These are phyloP conservation scores for Dryadula phaetusa DNA, from an alignment of 2,888 invertebrate species.

Conservation along the genomic window DNA sequence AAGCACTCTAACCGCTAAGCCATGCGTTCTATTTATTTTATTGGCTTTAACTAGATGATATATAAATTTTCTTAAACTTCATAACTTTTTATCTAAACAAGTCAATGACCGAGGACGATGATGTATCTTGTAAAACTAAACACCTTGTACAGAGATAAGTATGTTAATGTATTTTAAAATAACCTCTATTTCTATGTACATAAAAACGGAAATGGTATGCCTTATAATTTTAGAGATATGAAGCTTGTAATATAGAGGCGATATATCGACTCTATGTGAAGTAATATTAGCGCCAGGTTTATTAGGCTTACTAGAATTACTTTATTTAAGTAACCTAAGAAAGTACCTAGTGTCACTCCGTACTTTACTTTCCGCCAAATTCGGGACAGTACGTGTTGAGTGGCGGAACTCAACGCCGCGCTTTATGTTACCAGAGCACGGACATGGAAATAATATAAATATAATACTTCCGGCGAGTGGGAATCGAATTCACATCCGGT, in stretches of 20 bases:
- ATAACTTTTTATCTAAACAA: slow-evolving; percentile 31
- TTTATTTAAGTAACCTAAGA: too few species aligned
- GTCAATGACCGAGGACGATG: slow-evolving; percentile 51
- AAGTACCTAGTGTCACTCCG: too few species aligned
- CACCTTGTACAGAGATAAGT: slow-evolving; percentile 30
- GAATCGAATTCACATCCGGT: neutral
- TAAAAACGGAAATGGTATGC: slow-evolving; percentile 5
- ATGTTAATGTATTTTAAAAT: neutral
- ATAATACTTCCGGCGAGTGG: neutral
- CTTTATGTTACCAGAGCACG: too few species aligned
- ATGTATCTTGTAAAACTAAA: slow-evolving; percentile 42
- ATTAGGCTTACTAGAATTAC: too few species aligned
- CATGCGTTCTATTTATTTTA: neutral
- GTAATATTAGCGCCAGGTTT: slow-evolving; percentile 21
- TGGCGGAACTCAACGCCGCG: too few species aligned
- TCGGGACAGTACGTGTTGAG: too few species aligned
- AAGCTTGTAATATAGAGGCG: slow-evolving; percentile 13
- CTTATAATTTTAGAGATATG: neutral
- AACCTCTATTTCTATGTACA: neutral
- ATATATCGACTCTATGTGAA: slow-evolving; percentile 29
- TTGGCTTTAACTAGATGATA: slow-evolving; percentile 1
- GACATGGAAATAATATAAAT: neutral
- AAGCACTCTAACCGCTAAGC: too few species aligned
- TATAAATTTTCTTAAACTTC: slow-evolving; percentile 10
- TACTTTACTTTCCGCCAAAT: too few species aligned